Evolutionary conservation across 2,113 vertebrate genomes (phyloP).

Genomic region (Otolemur garnettii): DNA sequence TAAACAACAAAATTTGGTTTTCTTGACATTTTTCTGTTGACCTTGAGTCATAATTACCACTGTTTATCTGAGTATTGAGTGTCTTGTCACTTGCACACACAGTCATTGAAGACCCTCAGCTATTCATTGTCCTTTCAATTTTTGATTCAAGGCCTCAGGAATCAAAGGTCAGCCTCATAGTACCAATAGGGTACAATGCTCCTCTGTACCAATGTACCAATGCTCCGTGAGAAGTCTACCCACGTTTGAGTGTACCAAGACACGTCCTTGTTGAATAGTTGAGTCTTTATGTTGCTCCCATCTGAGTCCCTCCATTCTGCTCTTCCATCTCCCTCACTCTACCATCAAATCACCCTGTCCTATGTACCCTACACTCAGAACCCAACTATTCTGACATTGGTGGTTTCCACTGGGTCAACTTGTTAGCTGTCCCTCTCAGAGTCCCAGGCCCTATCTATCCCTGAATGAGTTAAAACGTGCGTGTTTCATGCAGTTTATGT

Average conservation of each 20-base stretch:
- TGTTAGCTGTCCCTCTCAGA: not conserved
- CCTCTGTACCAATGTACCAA: no score
- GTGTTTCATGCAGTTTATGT: no score
- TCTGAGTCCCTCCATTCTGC: no score
- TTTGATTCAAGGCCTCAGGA: not conserved
- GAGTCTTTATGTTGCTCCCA: not conserved
- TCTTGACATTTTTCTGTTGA: not conserved
- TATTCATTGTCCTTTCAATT: not conserved
- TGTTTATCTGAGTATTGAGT: not conserved
- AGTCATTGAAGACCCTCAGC: not conserved
- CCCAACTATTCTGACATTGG: not conserved
- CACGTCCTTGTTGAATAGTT: not conserved
- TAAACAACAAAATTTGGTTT: not conserved
- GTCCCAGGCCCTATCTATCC: not conserved
- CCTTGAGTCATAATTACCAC: conserved; percentile 8
- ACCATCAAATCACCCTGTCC: not conserved
- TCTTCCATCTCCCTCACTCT: not conserved
- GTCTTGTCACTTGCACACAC: not conserved
- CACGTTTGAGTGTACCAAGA: not conserved
- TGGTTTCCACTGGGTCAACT: not conserved
- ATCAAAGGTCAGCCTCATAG: not conserved
- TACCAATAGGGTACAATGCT: not conserved
- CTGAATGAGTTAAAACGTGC: not conserved
- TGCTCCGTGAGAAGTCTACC: not conserved
- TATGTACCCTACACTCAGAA: not conserved